Conservation (phyloP, 2,888 invertebrate species). For the Agrenia bidenticulata region DNA sequence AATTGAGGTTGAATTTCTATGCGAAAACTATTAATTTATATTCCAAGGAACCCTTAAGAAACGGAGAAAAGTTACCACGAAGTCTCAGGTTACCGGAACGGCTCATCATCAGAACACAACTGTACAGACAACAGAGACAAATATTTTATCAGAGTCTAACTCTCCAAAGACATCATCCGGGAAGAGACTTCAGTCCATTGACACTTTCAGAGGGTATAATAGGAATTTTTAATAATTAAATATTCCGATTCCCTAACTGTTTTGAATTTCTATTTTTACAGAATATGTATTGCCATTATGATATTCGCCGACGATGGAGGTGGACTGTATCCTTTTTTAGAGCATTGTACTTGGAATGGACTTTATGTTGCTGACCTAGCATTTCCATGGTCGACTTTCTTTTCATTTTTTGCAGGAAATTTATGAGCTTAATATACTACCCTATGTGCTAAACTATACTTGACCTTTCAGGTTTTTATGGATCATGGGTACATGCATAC, state of each 20-base stretch:
- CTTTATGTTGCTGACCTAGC: constrained; percentile 85
- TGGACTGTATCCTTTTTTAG: constrained; percentile 73
- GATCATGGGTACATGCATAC: constrained; percentile 95
- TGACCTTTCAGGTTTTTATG: constrained; percentile 71
- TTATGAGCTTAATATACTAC: not conserved
- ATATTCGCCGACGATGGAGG: constrained; percentile 90
- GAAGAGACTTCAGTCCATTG: constrained; percentile 53
- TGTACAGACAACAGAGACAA: too few relatives aligned
- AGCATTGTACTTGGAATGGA: constrained; percentile 92
- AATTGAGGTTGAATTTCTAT: too few relatives aligned
- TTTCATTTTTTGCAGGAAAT: constrained; percentile 8
- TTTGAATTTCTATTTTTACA: constrained; percentile 55
- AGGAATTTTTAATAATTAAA: too few relatives aligned
- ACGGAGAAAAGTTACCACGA: too few relatives aligned
- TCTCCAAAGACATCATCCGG: constrained; percentile 44
- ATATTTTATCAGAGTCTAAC: too few relatives aligned
- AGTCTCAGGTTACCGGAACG: too few relatives aligned
- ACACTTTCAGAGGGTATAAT: constrained; percentile 54
- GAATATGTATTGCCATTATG: constrained; percentile 81
- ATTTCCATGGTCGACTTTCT: constrained; percentile 90
- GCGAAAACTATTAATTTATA: too few relatives aligned
- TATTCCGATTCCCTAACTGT: not conserved
- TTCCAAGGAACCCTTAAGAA: too few relatives aligned
- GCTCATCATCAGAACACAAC: too few relatives aligned
- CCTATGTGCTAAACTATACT: constrained; percentile 2